These are phyloP conservation scores for Bombus confusus DNA, from an alignment of 1,140 invertebrate genomes.

Conservation along the genomic window DNA sequence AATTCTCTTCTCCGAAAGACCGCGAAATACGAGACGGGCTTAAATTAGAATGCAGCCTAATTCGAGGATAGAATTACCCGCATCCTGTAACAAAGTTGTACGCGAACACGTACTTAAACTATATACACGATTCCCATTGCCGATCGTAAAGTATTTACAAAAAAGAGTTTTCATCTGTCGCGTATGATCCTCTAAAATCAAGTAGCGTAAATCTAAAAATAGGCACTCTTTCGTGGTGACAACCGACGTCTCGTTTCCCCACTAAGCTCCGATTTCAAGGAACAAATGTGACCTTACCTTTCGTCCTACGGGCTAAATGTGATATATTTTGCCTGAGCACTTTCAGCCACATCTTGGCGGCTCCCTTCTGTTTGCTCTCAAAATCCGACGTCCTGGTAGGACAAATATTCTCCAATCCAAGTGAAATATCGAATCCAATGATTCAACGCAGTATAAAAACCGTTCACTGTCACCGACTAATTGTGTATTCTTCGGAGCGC, in stretches of 20 bases:
- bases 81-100: too few species aligned
- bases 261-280: not conserved
- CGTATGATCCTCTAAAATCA: not conserved
- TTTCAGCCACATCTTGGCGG: constrained; percentile 79
- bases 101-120: not conserved
- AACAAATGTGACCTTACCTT: constrained; percentile 68
- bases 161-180: not conserved
- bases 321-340: constrained; percentile 78
- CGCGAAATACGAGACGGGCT: constrained; percentile 53
- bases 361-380: constrained; percentile 58
- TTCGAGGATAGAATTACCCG: constrained; percentile 21
- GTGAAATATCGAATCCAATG: constrained; percentile 6
- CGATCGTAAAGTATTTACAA: not conserved
- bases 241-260: not conserved
- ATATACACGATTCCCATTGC: not conserved
- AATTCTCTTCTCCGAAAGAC: constrained; percentile 44
- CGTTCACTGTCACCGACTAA: constrained; percentile 42
- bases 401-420: not conserved
- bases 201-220: constrained; percentile 21
- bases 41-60: constrained; percentile 51
- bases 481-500: not conserved
- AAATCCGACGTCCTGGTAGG: constrained; percentile 51
- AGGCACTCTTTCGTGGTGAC: not conserved
- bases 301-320: constrained; percentile 75
- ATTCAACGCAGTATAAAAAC: not conserved